phyloP scores from a whole-genome alignment of 2,113 vertebrate genomes.

The Nestor notabilis region DNA sequence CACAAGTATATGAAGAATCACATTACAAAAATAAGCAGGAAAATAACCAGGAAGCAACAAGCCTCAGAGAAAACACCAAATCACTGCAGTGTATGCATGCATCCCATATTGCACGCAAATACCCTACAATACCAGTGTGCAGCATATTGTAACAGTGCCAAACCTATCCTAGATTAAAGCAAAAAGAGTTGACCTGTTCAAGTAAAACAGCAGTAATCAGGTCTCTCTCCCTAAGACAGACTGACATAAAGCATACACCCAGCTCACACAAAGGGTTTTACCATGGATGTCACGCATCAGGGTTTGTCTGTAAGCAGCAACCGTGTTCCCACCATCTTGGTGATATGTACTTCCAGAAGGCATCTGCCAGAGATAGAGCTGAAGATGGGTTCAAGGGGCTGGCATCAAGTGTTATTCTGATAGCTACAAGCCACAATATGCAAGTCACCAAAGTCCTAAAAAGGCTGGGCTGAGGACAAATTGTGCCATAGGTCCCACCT shows the following conservation, averaged over 20 bases:
- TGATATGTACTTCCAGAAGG: neutral
- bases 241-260: neutral
- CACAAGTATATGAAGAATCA: conserved; percentile 62
- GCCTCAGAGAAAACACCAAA: conserved; percentile 13
- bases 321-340: fast-evolving
- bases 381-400: neutral
- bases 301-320: neutral
- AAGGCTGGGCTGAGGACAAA: neutral
- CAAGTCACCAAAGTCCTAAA: neutral
- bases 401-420: neutral
- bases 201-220: neutral
- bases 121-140: neutral
- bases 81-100: neutral
- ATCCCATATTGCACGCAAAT: neutral
- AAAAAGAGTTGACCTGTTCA: neutral
- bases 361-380: neutral
- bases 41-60: conserved; percentile 48
- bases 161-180: neutral
- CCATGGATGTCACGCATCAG: fast-evolving
- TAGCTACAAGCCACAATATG: neutral
- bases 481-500: neutral
- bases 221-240: neutral
- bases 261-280: neutral
- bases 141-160: neutral
- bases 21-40: conserved; percentile 36